Evolutionary conservation across 1,140 invertebrate genomes (phyloP).

Genomic region (Ptiloglossa arizonensis): DNA sequence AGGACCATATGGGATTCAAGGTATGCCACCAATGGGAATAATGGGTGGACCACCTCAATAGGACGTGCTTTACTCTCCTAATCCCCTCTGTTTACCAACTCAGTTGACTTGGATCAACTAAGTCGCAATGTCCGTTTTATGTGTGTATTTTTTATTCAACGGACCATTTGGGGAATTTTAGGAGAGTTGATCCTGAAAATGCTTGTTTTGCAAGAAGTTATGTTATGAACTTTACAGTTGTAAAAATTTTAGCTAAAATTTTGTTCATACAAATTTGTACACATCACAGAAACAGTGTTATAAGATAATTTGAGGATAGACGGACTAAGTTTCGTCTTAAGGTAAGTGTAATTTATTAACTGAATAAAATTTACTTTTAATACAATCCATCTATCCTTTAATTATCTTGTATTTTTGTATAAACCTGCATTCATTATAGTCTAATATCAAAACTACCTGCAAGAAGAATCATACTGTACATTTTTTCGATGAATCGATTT

Average conservation of each 20-base stretch:
- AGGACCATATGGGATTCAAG: conserved; percentile 76
- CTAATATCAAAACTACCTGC: neutral
- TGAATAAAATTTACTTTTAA: conserved; percentile 72
- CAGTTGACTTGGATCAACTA: conserved; percentile 73
- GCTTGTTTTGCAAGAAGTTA: neutral
- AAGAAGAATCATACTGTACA: conserved; percentile 15
- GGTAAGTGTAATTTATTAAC: conserved; percentile 67
- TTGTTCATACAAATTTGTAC: conserved; percentile 5
- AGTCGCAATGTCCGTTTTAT: conserved; percentile 45
- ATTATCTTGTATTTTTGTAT: conserved; percentile 53
- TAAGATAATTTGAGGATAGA: conserved; percentile 36
- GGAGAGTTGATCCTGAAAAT: conserved; percentile 56
- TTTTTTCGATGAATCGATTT: conserved; percentile 28
- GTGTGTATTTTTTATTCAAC: neutral
- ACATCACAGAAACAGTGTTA: neutral
- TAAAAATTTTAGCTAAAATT: conserved; percentile 8
- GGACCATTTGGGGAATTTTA: conserved; percentile 58
- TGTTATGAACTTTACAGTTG: neutral
- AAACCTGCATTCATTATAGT: conserved; percentile 40
- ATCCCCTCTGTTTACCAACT: conserved; percentile 66
- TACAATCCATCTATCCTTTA: conserved; percentile 60
- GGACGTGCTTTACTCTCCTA: conserved; percentile 76
- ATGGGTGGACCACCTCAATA: conserved; percentile 81
- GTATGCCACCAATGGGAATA: conserved; percentile 81
- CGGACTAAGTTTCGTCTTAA: neutral